phyloP scores from a whole-genome alignment of 2,113 vertebrate species.

The Colius striatus region DNA sequence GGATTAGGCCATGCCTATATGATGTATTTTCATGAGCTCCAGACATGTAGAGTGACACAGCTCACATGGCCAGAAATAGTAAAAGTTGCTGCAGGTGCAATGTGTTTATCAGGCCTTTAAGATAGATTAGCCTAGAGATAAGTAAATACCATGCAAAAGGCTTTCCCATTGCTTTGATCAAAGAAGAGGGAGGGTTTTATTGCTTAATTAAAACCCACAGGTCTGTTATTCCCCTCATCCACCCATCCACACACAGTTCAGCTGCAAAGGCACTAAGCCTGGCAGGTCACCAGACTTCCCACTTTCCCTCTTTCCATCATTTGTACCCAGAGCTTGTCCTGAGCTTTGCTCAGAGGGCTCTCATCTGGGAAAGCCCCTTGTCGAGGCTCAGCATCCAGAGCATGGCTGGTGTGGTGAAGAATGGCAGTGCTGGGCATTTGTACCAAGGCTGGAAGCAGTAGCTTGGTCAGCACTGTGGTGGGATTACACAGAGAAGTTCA shows the following conservation, averaged over 20 bases:
- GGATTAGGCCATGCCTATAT: not conserved
- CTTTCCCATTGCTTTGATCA: constrained; percentile 33
- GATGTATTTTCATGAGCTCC: not conserved
- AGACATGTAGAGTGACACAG: not conserved
- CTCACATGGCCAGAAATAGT: constrained; percentile 12
- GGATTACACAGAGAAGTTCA: not conserved
- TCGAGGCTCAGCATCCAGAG: not conserved
- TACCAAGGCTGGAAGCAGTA: not conserved
- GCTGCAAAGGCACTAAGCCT: not conserved
- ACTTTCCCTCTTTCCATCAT: not conserved
- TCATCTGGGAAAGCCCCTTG: not conserved
- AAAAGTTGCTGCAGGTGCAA: not conserved
- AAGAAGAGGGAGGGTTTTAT: not conserved
- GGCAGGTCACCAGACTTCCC: not conserved
- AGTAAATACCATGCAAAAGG: not conserved
- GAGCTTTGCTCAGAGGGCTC: not conserved
- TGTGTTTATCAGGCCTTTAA: not conserved
- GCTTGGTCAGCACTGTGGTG: not conserved
- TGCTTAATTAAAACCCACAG: not conserved
- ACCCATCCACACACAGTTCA: not conserved
- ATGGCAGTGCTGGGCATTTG: not conserved
- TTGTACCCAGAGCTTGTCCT: not conserved
- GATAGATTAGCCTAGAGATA: constrained; percentile 26
- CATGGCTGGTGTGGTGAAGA: not conserved
- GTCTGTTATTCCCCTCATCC: not conserved